phyloP scores from a whole-genome alignment of 2,113 vertebrate species.

The Pseudorhombus dupliciocellatus region DNA sequence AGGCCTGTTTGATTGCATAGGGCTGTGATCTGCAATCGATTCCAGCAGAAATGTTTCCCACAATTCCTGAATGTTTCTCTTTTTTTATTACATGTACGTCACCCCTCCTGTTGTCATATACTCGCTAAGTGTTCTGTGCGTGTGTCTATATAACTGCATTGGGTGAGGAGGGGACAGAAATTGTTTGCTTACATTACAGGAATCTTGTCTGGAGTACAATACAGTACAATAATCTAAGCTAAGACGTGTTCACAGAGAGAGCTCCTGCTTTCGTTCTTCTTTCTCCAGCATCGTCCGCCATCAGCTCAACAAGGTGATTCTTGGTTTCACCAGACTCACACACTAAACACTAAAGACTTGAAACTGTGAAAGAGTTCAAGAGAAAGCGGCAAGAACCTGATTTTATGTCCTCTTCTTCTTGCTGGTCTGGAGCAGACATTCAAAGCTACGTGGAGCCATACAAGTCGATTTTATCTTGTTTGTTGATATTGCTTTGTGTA shows the following conservation, averaged over 20 bases:
- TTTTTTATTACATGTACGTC: constrained; percentile 44
- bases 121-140: constrained; percentile 29
- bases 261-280: constrained; percentile 38
- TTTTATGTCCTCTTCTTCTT: constrained; percentile 46
- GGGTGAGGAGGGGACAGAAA: background rate
- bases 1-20: constrained; percentile 52
- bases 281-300: constrained; percentile 23
- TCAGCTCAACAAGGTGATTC: background rate
- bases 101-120: constrained; percentile 14
- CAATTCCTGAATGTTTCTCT: constrained; percentile 46
- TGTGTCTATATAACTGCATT: constrained; percentile 27
- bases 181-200: constrained; percentile 25
- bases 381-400: constrained; percentile 31
- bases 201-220: constrained; percentile 29
- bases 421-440: constrained; percentile 55
- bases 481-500: constrained; percentile 41
- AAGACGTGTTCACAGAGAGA: constrained; percentile 13
- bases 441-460: constrained; percentile 72
- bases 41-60: constrained; percentile 61
- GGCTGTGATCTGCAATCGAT: constrained; percentile 68
- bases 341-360: constrained; percentile 47
- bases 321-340: constrained; percentile 37
- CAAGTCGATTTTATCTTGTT: constrained; percentile 57
- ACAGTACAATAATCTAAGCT: constrained; percentile 72
- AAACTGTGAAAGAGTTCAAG: constrained; percentile 71